These are phyloP conservation scores for Anorthoa munda DNA, from an alignment of 2,888 invertebrate species.

Conservation along the genomic window DNA sequence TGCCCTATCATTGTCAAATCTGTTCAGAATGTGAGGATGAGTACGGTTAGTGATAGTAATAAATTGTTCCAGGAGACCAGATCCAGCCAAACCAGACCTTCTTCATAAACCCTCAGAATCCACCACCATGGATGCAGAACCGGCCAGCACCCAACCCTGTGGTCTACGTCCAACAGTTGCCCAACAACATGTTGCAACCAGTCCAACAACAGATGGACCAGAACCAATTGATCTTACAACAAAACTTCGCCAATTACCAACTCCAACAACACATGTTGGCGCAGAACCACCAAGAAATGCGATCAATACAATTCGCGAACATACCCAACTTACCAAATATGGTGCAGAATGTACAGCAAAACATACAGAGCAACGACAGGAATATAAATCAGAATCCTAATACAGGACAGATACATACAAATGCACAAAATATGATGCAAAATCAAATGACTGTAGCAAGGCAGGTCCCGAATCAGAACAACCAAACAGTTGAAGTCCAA, in stretches of 20 bases:
- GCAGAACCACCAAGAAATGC: constrained; percentile 73
- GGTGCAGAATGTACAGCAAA: constrained; percentile 70
- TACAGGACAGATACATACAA: constrained; percentile 60
- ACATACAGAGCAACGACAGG: constrained; percentile 61
- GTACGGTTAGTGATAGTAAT: constrained; percentile 24
- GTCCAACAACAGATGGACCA: constrained; percentile 81
- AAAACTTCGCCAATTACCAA: constrained; percentile 80
- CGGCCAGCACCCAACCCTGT: constrained; percentile 79
- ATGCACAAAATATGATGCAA: constrained; percentile 60
- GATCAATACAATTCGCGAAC: constrained; percentile 71
- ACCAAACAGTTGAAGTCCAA: constrained; percentile 60
- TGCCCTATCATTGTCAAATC: not conserved
- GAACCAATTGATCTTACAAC: constrained; percentile 82
- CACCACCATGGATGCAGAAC: constrained; percentile 87
- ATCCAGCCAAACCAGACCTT: constrained; percentile 82
- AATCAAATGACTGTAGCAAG: constrained; percentile 56
- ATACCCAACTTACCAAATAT: constrained; percentile 68
- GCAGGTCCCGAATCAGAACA: constrained; percentile 64
- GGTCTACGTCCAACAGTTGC: constrained; percentile 84
- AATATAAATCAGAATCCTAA: constrained; percentile 58
- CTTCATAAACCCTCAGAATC: constrained; percentile 84
- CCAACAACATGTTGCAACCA: constrained; percentile 79
- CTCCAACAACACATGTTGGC: constrained; percentile 79
- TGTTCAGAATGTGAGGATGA: not conserved
- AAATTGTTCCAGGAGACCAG: constrained; percentile 81